phyloP scores from a whole-genome alignment of 2,113 vertebrate species.

The Tylochromis polylepis region DNA sequence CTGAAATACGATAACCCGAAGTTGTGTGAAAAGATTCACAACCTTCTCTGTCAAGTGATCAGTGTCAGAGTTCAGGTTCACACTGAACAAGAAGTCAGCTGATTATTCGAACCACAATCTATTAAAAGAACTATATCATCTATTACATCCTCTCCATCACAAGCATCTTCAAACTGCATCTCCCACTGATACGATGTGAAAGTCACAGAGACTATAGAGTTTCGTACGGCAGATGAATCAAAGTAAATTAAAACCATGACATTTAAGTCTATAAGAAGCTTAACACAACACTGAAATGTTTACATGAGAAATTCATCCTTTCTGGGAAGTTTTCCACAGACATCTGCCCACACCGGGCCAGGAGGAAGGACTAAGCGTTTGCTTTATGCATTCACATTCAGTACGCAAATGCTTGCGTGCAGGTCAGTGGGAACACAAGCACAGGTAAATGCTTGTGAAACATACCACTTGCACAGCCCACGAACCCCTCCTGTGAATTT shows the following conservation, averaged over 20 bases:
- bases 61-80: not conserved
- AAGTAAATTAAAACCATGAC: constrained; percentile 34
- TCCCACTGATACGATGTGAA: not conserved
- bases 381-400: not conserved
- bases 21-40: not conserved
- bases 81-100: not conserved
- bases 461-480: not conserved
- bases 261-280: constrained; percentile 64
- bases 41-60: not conserved
- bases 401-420: not conserved
- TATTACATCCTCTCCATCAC: not conserved
- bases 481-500: not conserved
- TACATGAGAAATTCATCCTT: constrained; percentile 54
- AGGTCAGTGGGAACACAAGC: not conserved
- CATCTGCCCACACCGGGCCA: constrained; percentile 61
- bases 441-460: not conserved
- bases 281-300: constrained; percentile 62
- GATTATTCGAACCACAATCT: not conserved
- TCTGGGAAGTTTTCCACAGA: constrained; percentile 47
- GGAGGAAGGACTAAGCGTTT: constrained; percentile 22
- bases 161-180: not conserved
- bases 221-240: not conserved
- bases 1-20: not conserved
- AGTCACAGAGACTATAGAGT: not conserved
- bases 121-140: not conserved